Evolutionary conservation across 2,797 vertebrate genomes (phyloP).

Genomic region (Poeciliopsis presidionis): DNA sequence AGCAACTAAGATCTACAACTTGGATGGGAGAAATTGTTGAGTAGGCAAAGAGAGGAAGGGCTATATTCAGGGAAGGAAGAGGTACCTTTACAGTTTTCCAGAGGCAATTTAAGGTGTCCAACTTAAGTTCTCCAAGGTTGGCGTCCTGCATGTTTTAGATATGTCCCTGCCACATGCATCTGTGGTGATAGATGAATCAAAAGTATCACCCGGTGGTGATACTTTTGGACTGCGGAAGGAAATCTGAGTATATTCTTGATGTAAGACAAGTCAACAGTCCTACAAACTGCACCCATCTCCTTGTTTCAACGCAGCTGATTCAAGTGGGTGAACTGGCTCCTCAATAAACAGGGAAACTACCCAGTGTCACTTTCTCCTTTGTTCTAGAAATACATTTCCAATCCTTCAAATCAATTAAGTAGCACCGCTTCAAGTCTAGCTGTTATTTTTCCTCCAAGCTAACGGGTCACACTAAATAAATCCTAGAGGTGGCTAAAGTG

Average conservation of each 20-base stretch:
- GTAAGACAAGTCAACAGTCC: not conserved
- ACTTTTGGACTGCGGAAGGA: not conserved
- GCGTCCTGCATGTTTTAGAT: not conserved
- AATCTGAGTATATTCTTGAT: not conserved
- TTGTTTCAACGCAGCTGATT: not conserved
- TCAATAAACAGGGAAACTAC: not conserved
- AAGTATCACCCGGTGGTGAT: too few species aligned
- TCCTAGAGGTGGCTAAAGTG: not conserved
- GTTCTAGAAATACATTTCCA: not conserved
- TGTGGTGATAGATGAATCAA: too few species aligned
- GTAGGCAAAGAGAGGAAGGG: not conserved
- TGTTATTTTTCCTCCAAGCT: not conserved
- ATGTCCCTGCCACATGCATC: not conserved
- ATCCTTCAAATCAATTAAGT: not conserved
- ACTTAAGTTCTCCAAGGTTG: not conserved
- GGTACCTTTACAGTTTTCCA: not conserved
- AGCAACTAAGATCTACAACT: not conserved
- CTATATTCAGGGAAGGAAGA: not conserved
- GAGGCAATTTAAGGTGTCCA: not conserved
- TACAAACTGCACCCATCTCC: not conserved
- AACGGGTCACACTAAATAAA: not conserved
- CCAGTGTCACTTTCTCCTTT: not conserved
- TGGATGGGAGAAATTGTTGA: not conserved
- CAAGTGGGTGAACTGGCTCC: not conserved
- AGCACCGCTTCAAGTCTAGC: not conserved